These are phyloP conservation scores for Catalaphyllia jardinei DNA, from an alignment of 64 coral and sea anemone species.

Conservation along the genomic window DNA sequence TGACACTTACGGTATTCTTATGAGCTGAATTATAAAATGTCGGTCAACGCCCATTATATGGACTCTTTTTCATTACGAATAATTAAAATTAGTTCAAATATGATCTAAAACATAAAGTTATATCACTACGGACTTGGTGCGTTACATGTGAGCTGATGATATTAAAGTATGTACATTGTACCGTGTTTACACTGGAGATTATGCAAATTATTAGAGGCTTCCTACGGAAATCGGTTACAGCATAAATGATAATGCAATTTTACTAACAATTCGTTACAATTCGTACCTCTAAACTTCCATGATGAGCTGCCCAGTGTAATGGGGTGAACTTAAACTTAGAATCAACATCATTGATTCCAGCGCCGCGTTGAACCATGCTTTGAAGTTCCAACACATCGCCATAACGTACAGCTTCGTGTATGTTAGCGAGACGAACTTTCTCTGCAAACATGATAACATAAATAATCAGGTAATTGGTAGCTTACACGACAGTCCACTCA, in stretches of 20 bases:
- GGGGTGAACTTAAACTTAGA: constrained; percentile 95
- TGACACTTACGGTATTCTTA: too few relatives aligned
- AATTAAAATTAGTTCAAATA: neutral
- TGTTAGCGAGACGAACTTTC: constrained; percentile 82
- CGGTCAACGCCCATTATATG: too few relatives aligned
- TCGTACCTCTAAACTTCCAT: constrained; percentile 89
- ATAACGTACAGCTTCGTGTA: constrained; percentile 95
- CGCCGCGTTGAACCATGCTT: constrained; percentile 94
- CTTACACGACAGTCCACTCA: neutral
- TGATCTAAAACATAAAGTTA: neutral
- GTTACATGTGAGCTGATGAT: too few relatives aligned
- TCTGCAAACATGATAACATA: constrained; percentile 35
- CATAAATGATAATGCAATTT: too few relatives aligned
- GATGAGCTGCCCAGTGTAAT: constrained; percentile 93
- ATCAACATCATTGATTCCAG: constrained; percentile 91
- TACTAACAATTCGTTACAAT: neutral
- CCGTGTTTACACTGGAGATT: too few relatives aligned
- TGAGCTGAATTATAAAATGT: too few relatives aligned
- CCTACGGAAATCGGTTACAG: too few relatives aligned
- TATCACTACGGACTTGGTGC: neutral
- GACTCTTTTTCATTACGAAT: too few relatives aligned
- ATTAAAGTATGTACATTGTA: too few relatives aligned
- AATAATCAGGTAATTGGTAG: neutral
- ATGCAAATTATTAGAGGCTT: too few relatives aligned
- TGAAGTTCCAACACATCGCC: constrained; percentile 96